Evolutionary conservation across 2,113 vertebrate species (phyloP).

Genomic region (Blennius ocellaris): DNA sequence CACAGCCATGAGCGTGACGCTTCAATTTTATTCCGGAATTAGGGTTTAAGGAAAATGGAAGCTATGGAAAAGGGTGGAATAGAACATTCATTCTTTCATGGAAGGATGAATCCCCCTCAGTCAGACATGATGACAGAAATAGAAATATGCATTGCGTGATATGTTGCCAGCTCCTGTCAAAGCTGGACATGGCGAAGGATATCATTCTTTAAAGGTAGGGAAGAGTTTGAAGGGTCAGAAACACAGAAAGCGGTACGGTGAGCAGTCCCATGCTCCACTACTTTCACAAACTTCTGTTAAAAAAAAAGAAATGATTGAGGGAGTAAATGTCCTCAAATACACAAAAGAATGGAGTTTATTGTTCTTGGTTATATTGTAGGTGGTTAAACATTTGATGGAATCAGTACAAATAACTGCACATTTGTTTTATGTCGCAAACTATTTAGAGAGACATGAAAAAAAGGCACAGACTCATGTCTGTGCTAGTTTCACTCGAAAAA

Average conservation of each 20-base stretch:
- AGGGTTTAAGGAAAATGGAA: conserved; percentile 40
- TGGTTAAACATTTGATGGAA: conserved; percentile 2
- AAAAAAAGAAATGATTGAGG: no score
- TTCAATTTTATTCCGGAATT: conserved; percentile 36
- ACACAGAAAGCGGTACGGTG: background rate
- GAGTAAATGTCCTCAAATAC: background rate
- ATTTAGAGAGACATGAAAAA: background rate
- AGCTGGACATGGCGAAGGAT: conserved; percentile 26
- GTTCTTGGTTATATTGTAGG: conserved; percentile 1
- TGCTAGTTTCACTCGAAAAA: conserved; percentile 10
- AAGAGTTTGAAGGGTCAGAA: conserved; percentile 7
- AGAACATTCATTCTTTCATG: conserved; percentile 51
- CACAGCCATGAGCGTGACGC: conserved; percentile 19
- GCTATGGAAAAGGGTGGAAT: conserved; percentile 16
- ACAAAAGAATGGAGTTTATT: background rate
- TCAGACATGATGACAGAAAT: conserved; percentile 61
- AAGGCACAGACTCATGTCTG: background rate
- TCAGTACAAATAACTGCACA: background rate
- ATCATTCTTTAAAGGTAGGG: conserved; percentile 47
- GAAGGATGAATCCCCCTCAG: conserved; percentile 44
- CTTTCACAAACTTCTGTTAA: background rate
- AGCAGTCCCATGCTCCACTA: background rate
- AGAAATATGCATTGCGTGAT: conserved; percentile 52
- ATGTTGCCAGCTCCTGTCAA: conserved; percentile 51
- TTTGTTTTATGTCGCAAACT: background rate